Conservation (phyloP, 2,797 vertebrate genomes). For the Notolepis coatsorum region DNA sequence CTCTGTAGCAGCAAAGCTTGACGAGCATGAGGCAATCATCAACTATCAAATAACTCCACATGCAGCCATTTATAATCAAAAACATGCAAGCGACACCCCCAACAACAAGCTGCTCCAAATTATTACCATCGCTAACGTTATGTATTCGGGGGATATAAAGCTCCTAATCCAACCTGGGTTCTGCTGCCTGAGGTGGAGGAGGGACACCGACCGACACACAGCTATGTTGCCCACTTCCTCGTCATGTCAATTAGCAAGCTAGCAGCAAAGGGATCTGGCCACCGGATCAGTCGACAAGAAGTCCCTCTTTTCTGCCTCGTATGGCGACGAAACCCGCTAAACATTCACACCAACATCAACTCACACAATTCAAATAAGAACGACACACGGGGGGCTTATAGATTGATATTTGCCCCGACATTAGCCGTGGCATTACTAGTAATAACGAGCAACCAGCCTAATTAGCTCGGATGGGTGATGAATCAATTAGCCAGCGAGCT, state of each 20-base stretch:
- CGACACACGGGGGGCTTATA: slow-evolving; percentile 1
- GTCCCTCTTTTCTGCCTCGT: slow-evolving; percentile 38
- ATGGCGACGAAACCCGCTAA: slow-evolving; percentile 28
- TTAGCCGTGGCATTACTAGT: slow-evolving; percentile 76
- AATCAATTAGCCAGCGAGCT: slow-evolving; percentile 84
- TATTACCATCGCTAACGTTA: background rate
- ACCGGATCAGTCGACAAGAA: slow-evolving; percentile 55
- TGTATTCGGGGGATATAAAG: slow-evolving; percentile 12
- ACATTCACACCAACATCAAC: too few relatives aligned
- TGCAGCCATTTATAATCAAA: slow-evolving; percentile 1
- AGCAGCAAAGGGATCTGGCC: slow-evolving; percentile 70
- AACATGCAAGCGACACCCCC: slow-evolving; percentile 2
- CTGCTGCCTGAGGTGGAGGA: slow-evolving; percentile 15
- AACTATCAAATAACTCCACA: slow-evolving; percentile 1
- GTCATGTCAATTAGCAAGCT: slow-evolving; percentile 84
- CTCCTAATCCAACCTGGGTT: slow-evolving; percentile 12
- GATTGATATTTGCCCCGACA: slow-evolving; percentile 12
- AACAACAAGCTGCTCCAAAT: slow-evolving; percentile 5
- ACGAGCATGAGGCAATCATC: slow-evolving; percentile 11
- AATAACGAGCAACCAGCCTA: slow-evolving; percentile 80
- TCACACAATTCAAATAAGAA: slow-evolving; percentile 25
- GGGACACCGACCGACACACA: slow-evolving; percentile 78
- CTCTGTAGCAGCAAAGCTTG: background rate
- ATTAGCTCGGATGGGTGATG: slow-evolving; percentile 77
- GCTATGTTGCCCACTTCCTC: slow-evolving; percentile 73